phyloP scores from a whole-genome alignment of 1,140 invertebrate species.

The Apis cerana region DNA sequence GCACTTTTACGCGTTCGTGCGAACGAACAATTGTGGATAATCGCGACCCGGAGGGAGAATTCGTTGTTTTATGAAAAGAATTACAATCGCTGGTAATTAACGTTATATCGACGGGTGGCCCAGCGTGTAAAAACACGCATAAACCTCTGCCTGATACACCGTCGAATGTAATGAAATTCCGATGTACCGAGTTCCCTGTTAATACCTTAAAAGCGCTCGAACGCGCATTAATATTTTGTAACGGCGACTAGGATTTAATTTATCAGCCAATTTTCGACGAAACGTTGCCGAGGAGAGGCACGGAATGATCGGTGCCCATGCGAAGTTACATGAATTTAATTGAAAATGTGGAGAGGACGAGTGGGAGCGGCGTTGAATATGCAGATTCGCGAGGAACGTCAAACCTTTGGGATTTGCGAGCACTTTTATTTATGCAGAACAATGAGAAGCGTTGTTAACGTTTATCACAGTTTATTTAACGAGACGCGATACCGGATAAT shows the following conservation, averaged over 20 bases:
- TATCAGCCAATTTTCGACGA: conserved; percentile 31
- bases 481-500: background rate
- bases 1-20: background rate
- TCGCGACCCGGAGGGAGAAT: no score
- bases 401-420: conserved; percentile 11
- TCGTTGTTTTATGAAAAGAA: background rate
- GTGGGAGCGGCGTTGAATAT: background rate
- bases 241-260: conserved; percentile 35
- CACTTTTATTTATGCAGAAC: conserved; percentile 27
- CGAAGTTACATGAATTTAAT: conserved; percentile 30
- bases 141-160: background rate
- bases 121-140: background rate
- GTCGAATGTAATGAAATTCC: conserved; percentile 14
- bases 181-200: background rate
- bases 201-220: conserved; percentile 26
- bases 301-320: background rate
- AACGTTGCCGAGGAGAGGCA: background rate
- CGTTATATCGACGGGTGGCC: background rate
- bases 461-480: background rate
- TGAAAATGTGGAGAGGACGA: conserved; percentile 6
- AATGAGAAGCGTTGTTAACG: background rate
- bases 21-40: background rate
- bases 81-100: conserved; percentile 25
- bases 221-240: conserved; percentile 35
- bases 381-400: conserved; percentile 4